Base-by-base conservation (phyloP, 2,888 invertebrate species). In the Blastobasis lacticolella region DNA sequence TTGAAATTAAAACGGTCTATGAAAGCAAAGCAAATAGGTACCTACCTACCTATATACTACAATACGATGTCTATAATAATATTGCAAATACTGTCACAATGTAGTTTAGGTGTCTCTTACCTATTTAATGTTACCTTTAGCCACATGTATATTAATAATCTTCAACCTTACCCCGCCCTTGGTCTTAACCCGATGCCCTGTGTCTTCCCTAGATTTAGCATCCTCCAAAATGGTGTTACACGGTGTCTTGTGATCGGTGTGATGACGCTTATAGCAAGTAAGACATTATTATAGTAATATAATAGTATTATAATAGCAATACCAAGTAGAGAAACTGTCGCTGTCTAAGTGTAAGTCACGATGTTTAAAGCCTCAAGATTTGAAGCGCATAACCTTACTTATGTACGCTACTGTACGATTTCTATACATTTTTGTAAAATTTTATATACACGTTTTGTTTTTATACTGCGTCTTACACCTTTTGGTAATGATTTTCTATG, bases 241-340 rank as follows among this genome's bases (percentile, higher is more conserved):
- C 64, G 73, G 74, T 80, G 75, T 76, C 67, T 71, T 78, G 79
- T 86, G 82, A 83, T 86, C 75, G 81, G 76, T 85, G 85, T 86
- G 73, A 84, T 73, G 75, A 85, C 85, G 86, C 86, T 86, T 86
- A 85, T 84, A 85, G 81, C 57, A 57, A 48, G 45, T 71, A 66
- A 71, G 63, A 48, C 62, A 75, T 74, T 71, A 67, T 49, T 47
- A n/a, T n/a, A n/a, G n/a, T n/a, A n/a, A n/a, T n/a, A n/a, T n/a
- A n/a, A n/a, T 63, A 67, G 64, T 73, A 75, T 64, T 67, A 47
- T 48, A 37, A 41, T 71, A 72, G 68, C 59, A 65, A 70, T 70
- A 64, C 58, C 57, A 60, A 57, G 58, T 55, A 57, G 55, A 9
- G 4, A 10, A n/a, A 38, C 10, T 10, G 10, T 48, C 40, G 40